These are phyloP conservation scores for Lutraria lutraria DNA, from an alignment of 2,888 invertebrate species.

Conservation along the genomic window DNA sequence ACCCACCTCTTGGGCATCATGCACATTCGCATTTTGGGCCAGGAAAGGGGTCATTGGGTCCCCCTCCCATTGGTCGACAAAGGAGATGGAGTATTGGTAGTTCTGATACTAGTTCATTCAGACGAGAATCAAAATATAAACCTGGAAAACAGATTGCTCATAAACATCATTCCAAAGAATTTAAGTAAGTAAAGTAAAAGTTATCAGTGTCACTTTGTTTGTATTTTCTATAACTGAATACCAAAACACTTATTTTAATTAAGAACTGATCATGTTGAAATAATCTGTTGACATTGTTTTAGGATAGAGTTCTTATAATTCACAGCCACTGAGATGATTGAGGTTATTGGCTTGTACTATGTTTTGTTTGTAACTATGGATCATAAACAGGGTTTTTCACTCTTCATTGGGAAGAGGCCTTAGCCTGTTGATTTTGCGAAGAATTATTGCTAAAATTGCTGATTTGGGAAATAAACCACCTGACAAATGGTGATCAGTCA, in stretches of 20 bases:
- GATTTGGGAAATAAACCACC: too few relatives aligned
- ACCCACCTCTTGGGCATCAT: constrained; percentile 63
- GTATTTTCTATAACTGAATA: background rate
- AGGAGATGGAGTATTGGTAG: constrained; percentile 82
- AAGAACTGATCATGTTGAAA: background rate
- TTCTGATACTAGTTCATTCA: constrained; percentile 80
- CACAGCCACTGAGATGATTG: too few relatives aligned
- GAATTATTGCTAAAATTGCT: too few relatives aligned
- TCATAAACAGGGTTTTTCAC: too few relatives aligned
- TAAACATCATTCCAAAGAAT: constrained; percentile 67
- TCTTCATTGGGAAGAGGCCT: too few relatives aligned
- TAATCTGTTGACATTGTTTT: too few relatives aligned
- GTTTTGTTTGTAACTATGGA: too few relatives aligned
- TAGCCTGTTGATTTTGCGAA: too few relatives aligned
- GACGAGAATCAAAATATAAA: constrained; percentile 70
- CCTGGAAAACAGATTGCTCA: constrained; percentile 67
- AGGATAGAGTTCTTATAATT: too few relatives aligned
- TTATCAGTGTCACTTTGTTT: background rate
- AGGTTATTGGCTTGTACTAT: too few relatives aligned
- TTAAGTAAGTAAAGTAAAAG: constrained; percentile 57
- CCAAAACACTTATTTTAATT: background rate
- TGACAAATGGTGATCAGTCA: too few relatives aligned
- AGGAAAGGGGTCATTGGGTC: constrained; percentile 51
- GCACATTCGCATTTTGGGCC: constrained; percentile 29
- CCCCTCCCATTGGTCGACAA: constrained; percentile 66